Base-by-base conservation (phyloP, 2,797 vertebrate genomes). In the Microcaecilia unicolor region DNA sequence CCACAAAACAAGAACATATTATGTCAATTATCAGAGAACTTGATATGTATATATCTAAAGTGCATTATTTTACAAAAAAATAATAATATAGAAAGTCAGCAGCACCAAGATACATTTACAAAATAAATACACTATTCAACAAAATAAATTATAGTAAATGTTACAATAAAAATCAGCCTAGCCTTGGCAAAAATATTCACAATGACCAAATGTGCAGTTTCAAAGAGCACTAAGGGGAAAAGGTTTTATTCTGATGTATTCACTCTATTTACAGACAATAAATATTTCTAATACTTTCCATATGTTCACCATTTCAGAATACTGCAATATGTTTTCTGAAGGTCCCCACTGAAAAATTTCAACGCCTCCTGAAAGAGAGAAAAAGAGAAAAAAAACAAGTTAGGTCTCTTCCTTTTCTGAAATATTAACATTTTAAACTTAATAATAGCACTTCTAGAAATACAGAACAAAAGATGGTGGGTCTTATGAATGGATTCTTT, bases 211-310 rank as follows among this genome's bases (percentile, higher is more conserved):
- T 68, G 68, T 80, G 77, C 66, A 80, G 74, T 71, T 80, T 75
- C 55, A 58, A 63, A 70, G 68, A 74, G 70, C 51, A 51, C 59
- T 16, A 51, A n/a, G 42, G 53, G 47, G 4, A 26, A 12, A 34
- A 55, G 37, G 45, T 64, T 78, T 86, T 73, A 81, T 83, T 87
- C 74, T 75, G 70, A 68, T 62, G 78, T 75, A 83, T 86, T 85
- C 84, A 87, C 80, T 91, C 71, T 93, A 93, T 97, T 86, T 94
- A 93, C 92, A 94, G 61, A 81, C 64, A 97, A 97, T 97, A 96
- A 96, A 97, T 97, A 97, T 82, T 81, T 80, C 60, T 84, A 73
- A 83, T 80, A 87, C 84, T 91, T 83, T 85, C 82, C 83, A 83
- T 84, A 86, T 81, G 74, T 71, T 91, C 84, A 69, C 65, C 76